Evolutionary conservation across 2,797 vertebrate genomes (phyloP), one percentile per base, ranked within the genome.

Genomic region (Chiloscyllium punctatum): DNA sequence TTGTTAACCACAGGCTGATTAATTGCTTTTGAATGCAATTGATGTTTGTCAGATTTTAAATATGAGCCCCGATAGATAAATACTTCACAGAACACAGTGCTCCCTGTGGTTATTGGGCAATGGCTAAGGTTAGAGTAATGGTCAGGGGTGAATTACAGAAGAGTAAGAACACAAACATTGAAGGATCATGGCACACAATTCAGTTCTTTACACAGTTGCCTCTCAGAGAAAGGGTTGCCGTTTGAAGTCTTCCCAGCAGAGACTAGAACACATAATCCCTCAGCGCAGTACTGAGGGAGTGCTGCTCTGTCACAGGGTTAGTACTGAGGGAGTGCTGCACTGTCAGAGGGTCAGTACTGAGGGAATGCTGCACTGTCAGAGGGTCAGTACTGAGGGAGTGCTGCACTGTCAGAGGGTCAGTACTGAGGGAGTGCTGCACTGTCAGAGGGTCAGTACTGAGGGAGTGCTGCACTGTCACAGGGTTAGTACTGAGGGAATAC

Each of bases 1-100:
- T 7, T n/a, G 88, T 62, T 91, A n/a, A n/a, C 57, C 57, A 68
- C 88, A 91, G 53, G 88, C 88, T 91, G 57, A 91, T 62, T 68
- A 68, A 66, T 91, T 23, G 57, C n/a, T 66, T 57, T 91, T 11
- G 57, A 91, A 57, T 66, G 16, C 33, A 62, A 21, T n/a, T 90
- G 30, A 90, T 57, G 51, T n/a, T 57, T 33, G 86, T 11, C 30
- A 88, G 11, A 1, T 37, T 62, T 90, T 21, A 66, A 37, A 66
- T 62, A n/a, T 66, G 33, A 23, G 62, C 51, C 7, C 57, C 15
- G 25, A 57, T 91, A 16, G 66, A 37, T 33, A 91, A 66, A 8
- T 48, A 48, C 82, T 48, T 8, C 42, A 21, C 23, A 42, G 88
- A 66, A 33, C 53, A 18, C 15, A 4, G 5, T 66, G 57, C 88